These are phyloP conservation scores for Xiphophorus maculatus DNA, from an alignment of 2,113 vertebrate species.

Conservation along the genomic window DNA sequence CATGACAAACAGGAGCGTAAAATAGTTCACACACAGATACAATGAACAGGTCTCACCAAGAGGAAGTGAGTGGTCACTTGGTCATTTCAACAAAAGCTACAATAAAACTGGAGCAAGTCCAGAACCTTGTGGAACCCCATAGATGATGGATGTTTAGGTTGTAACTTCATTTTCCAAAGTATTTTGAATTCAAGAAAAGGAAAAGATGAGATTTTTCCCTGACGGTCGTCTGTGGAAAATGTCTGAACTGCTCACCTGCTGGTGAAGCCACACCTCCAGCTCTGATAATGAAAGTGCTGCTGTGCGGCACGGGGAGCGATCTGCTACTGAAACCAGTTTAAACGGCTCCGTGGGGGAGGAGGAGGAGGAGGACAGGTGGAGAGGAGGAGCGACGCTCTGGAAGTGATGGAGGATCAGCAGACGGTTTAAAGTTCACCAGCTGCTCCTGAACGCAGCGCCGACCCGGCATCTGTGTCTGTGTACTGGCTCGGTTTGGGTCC, in stretches of 20 bases:
- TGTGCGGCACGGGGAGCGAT: background rate
- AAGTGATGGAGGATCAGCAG: conserved; percentile 9
- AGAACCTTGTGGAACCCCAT: too few species aligned
- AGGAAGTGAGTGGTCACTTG: too few species aligned
- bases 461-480: conserved; percentile 38
- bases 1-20: too few species aligned
- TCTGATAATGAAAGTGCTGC: background rate
- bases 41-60: too few species aligned
- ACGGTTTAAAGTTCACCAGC: conserved; percentile 33
- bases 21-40: too few species aligned
- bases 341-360: background rate
- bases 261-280: background rate
- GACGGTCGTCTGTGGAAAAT: background rate
- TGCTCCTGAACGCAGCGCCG: conserved; percentile 18
- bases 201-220: background rate
- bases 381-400: background rate
- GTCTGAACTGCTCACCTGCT: background rate
- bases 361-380: background rate
- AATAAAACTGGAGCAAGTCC: too few species aligned
- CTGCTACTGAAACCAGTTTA: background rate
- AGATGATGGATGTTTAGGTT: too few species aligned
- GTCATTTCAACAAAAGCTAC: too few species aligned
- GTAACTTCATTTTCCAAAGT: too few species aligned
- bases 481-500: conserved; percentile 43
- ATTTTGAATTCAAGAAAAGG: too few species aligned